A percentile compares a stretch with the other conserved stretches of the same genome.
Conservation (phyloP, 2,113 vertebrate species). For the Elephas maximus region DNA sequence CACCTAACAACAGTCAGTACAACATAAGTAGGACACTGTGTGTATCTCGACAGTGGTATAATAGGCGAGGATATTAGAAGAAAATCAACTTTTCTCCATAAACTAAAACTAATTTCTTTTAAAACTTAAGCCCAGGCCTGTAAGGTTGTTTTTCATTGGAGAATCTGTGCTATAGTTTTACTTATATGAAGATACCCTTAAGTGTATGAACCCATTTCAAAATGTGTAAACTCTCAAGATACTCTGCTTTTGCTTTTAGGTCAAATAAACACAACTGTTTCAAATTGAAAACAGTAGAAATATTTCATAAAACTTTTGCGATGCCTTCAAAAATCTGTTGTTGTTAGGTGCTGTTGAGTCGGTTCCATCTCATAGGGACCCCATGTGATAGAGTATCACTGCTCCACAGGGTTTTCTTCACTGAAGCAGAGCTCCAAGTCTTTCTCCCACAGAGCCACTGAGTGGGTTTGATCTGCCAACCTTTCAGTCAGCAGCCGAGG, state of each 20-base stretch:
- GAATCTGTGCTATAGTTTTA: background rate
- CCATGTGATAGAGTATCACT: too few species aligned
- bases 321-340: background rate
- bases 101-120: background rate
- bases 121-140: background rate
- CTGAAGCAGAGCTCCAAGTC: too few species aligned
- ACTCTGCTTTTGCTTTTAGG: background rate
- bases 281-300: constrained; percentile 9
- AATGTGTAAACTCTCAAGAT: background rate
- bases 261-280: background rate
- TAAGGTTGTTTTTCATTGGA: background rate
- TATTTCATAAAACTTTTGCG: background rate
- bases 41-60: background rate
- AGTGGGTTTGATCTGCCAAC: too few species aligned
- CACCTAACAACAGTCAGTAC: too few species aligned
- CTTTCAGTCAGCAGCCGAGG: too few species aligned
- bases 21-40: background rate
- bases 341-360: too few species aligned
- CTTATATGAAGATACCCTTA: background rate
- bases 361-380: too few species aligned
- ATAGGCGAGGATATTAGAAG: background rate
- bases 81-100: background rate
- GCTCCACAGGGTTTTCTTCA: too few species aligned
- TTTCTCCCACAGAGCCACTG: too few species aligned
- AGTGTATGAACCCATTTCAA: background rate